Percentiles rank a stretch among this genome's conserved stretches.
These are phyloP conservation scores for Eudasyphora cyanicolor DNA, from an alignment of 2,888 invertebrate species.

Conservation along the genomic window DNA sequence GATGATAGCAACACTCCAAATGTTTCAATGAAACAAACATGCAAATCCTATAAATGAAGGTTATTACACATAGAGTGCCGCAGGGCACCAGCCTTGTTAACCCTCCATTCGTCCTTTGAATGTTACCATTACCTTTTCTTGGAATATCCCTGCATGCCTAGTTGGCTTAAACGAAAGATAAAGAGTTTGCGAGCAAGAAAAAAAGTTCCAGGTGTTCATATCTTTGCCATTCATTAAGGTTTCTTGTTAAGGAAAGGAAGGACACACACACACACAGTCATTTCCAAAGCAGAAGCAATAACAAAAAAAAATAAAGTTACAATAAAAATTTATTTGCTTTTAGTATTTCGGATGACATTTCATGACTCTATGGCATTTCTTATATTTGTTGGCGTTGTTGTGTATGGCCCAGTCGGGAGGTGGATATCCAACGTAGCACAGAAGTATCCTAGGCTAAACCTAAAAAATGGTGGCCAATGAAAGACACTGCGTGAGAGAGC, in stretches of 20 bases:
- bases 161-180: conserved; percentile 39
- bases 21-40: conserved; percentile 41
- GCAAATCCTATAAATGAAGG: conserved; percentile 48
- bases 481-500: background rate
- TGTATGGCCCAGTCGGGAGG: conserved; percentile 27
- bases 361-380: conserved; percentile 59
- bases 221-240: conserved; percentile 38
- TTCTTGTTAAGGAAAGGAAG: conserved; percentile 5
- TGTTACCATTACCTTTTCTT: background rate
- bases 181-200: background rate
- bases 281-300: background rate
- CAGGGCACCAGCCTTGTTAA: background rate
- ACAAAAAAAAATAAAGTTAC: background rate
- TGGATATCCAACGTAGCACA: background rate
- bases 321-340: conserved; percentile 38
- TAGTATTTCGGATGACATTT: conserved; percentile 56
- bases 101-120: background rate
- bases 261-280: background rate
- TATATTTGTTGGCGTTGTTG: conserved; percentile 31
- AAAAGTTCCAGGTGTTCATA: conserved; percentile 37
- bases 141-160: conserved; percentile 25
- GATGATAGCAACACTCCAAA: conserved; percentile 15
- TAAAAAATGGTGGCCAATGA: background rate
- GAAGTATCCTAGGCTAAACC: background rate
- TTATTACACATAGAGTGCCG: conserved; percentile 24